These are phyloP conservation scores for Pocillopora meandrina DNA, from an alignment of 92 coral and sea anemone species.

Conservation along the genomic window DNA sequence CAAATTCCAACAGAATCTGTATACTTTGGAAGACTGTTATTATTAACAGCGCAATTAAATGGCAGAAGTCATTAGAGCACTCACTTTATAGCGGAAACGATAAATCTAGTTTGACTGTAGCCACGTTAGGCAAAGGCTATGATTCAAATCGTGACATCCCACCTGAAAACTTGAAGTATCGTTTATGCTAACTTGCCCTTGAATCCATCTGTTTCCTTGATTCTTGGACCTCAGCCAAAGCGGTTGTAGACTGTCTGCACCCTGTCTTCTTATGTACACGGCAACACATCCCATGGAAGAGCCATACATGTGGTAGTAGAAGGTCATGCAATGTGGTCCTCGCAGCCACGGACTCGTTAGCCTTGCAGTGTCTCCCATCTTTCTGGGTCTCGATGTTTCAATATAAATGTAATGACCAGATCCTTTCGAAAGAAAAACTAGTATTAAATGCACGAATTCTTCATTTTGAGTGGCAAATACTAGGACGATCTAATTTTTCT, in stretches of 20 bases:
- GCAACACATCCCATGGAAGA: conserved; percentile 38
- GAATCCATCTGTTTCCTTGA: conserved; percentile 40
- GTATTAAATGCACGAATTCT: not conserved
- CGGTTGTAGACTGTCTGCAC: conserved; percentile 10
- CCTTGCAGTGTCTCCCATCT: conserved; percentile 39
- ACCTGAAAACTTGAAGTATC: conserved; percentile 44
- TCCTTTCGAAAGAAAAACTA: not conserved
- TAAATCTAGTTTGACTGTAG: not conserved
- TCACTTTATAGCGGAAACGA: too few relatives aligned
- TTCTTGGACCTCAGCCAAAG: conserved; percentile 51
- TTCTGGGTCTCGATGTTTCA: conserved; percentile 47
- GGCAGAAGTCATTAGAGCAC: too few relatives aligned
- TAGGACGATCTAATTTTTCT: too few relatives aligned
- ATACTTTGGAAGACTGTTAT: too few relatives aligned
- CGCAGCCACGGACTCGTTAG: conserved; percentile 46
- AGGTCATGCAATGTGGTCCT: conserved; percentile 61
- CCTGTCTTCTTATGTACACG: conserved; percentile 24
- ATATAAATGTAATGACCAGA: conserved; percentile 41
- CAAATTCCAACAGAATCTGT: too few relatives aligned
- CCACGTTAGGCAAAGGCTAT: too few relatives aligned
- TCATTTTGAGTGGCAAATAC: too few relatives aligned
- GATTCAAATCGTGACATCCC: not conserved
- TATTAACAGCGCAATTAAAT: too few relatives aligned
- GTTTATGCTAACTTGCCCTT: conserved; percentile 40
- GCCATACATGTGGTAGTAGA: conserved; percentile 66